Evolutionary conservation across 2,888 invertebrate genomes (phyloP).

Genomic region (Melieria picta): DNA sequence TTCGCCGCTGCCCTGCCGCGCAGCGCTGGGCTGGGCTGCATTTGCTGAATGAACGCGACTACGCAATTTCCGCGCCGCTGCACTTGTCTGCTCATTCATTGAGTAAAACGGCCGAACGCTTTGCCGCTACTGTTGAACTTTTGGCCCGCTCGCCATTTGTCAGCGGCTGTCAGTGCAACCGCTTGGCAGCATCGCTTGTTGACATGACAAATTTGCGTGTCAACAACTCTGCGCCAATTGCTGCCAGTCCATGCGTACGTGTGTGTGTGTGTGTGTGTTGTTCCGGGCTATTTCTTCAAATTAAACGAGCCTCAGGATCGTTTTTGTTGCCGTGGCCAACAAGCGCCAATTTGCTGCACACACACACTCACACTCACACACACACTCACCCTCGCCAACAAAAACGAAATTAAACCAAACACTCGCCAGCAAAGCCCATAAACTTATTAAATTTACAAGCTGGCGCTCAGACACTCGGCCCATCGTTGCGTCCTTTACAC

Average conservation of each 20-base stretch:
- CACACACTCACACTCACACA: not conserved
- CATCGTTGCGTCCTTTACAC: not conserved
- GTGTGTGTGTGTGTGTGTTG: too few species aligned
- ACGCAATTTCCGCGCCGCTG: too few species aligned
- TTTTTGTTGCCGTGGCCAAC: not conserved
- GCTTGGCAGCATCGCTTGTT: slow-evolving; percentile 40
- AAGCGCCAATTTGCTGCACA: slow-evolving; percentile 1
- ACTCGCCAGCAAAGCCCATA: slow-evolving; percentile 33
- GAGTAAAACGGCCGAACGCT: too few species aligned
- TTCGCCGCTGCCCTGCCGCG: too few species aligned
- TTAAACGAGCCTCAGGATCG: too few species aligned
- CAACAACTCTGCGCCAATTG: slow-evolving; percentile 8
- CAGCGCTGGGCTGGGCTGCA: too few species aligned
- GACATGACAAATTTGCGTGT: slow-evolving; percentile 46
- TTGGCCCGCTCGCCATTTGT: not conserved
- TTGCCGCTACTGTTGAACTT: not conserved
- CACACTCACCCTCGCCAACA: not conserved
- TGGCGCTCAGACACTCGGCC: slow-evolving; percentile 40
- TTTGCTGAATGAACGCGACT: too few species aligned
- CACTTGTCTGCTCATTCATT: too few species aligned
- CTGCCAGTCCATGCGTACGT: too few species aligned
- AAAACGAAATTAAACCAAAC: slow-evolving; percentile 8
- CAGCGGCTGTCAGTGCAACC: slow-evolving; percentile 33
- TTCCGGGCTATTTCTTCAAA: too few species aligned
- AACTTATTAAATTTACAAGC: slow-evolving; percentile 44